Base-by-base conservation (phyloP, 2,888 invertebrate genomes). In the Gnatocerus cornutus region DNA sequence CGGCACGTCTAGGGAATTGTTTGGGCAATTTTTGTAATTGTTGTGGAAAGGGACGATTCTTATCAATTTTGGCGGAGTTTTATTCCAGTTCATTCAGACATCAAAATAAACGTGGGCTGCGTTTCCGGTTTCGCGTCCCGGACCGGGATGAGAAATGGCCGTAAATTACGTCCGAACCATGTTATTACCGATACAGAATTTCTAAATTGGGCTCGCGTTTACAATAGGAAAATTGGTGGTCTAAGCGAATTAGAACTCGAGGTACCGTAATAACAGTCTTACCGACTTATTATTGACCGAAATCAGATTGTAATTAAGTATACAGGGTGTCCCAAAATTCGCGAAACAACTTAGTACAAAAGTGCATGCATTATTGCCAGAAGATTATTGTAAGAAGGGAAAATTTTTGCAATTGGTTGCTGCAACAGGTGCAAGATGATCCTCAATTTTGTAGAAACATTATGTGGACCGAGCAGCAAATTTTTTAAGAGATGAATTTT, bases 181-280 rank as follows among this genome's bases (percentile, higher is more conserved):
- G 73, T 77, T 73, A 77, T 77, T 77, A 77, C 55, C 72, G 72
- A 72, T 73, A 63, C 39, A 30, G 59, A 69, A 69, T 74, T 71
- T 65, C 68, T 63, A 77, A 74, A 75, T 76, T 75, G 75, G 73
- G 65, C 65, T 68, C 73, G 74, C 73, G 75, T 74, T 75, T 71
- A 68, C 70, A 77, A 76, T 75, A 72, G 73, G 73, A 73, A 75
- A 77, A 76, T 76, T 76, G 72, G 74, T 71, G 76, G 77, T 61
- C 59, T 14, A 6, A 21, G 27, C 56, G 50, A 56, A 58, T 56
- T 58, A 65, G 46, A 52, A 6, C 14, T 63, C 27, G 33, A 33
- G 7, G 33, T 53, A 53, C 48, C 45, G 45, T 12, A 55, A 62
- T 52, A 5, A 61, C 13, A 33, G 39, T 7, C 12, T 39, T 39